A percentile compares a stretch with the other conserved stretches of the same genome.
phyloP scores from a whole-genome alignment of 2,797 vertebrate species.

The Loriculus beryllinus region DNA sequence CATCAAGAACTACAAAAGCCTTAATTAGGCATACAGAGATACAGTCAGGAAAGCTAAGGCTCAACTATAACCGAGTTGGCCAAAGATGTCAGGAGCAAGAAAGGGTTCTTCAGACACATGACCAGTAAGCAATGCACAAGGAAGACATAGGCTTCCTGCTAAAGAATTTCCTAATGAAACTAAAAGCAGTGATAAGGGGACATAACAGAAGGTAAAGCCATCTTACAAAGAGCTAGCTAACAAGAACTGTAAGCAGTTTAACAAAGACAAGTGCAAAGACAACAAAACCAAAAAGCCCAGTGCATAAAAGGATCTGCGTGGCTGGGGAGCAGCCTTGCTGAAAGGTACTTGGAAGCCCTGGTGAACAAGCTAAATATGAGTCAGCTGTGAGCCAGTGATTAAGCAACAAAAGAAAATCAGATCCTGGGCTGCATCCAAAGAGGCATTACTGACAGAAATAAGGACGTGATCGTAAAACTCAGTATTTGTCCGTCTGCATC shows the following conservation, averaged over 20 bases:
- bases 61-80: not conserved
- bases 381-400: not conserved
- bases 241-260: not conserved
- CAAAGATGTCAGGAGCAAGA: not conserved
- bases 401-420: not conserved
- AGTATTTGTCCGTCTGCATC: fast-evolving
- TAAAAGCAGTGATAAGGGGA: not conserved
- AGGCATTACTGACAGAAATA: not conserved
- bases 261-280: not conserved
- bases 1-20: not conserved
- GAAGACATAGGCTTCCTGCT: not conserved
- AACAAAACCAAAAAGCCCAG: not conserved
- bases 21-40: not conserved
- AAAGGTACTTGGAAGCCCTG: not conserved
- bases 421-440: not conserved
- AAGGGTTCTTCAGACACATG: not conserved
- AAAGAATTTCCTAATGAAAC: not conserved
- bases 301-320: not conserved
- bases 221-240: not conserved
- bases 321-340: not conserved
- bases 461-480: not conserved
- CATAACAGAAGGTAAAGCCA: not conserved
- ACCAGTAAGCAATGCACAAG: not conserved
- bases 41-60: not conserved
- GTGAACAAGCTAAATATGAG: not conserved